Evolutionary conservation across 1,140 invertebrate genomes (phyloP), one percentile per base, ranked within the genome.

Genomic region (Hetaerina americana): DNA sequence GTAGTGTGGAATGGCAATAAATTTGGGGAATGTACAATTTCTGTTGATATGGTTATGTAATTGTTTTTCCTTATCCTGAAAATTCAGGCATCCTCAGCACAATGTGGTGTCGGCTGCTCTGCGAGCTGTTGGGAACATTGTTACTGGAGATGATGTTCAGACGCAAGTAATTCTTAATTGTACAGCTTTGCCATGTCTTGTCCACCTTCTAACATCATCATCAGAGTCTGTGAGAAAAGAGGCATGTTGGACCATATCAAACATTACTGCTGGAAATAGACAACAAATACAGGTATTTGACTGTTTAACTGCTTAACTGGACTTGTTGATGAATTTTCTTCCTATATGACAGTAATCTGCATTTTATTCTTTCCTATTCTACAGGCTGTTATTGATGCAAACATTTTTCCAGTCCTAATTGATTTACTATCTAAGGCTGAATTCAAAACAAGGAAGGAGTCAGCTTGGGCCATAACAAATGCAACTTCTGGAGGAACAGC

Each of bases 381-480:
- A 66, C 84, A 97, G 90, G 90, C 92, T 74, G 94, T 98, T 6
- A 96, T 98, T 77, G 95, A 98, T 83, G 92, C 93, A 25, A 94
- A 96, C 77, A 96, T 98, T 76, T 96, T 98, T 78, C 95, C 95
- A 5, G 86, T 91, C 68, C 82, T 98, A 40, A 96, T 98, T 76
- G 90, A 95, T 70, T 93, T 98, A 74, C 86, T 98, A 77, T 87
- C 87, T 69, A 92, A 92, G 81, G 94, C 93, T 0, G 96, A 98
- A 76, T 98, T 97, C 78, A 98, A 98, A 83, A 98, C 95, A 12
- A 86, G 95, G 74, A 98, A 98, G 85, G 96, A 99, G 84, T 96
- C 94, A 0, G 95, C 95, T 0, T 98, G 97, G 97, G 95, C 96
- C 5, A 96, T 99, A 70, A 97, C 96, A 0, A 99, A 99, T 82